These are phyloP conservation scores for Neofelis nebulosa DNA, from an alignment of 2,113 vertebrate genomes.

Conservation along the genomic window DNA sequence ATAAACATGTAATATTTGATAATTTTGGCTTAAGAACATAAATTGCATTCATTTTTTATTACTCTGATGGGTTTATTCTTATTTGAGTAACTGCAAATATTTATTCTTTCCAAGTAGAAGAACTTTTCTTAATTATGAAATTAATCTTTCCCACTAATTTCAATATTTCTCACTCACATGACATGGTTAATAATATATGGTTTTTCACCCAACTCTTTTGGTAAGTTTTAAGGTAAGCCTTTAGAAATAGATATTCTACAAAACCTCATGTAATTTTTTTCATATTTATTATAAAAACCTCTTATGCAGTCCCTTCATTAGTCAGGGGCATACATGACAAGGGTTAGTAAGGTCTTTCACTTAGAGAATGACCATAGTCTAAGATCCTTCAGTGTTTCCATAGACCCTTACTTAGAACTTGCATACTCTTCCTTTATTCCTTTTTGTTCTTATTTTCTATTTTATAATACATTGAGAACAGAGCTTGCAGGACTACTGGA, in stretches of 20 bases:
- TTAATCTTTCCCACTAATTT: not conserved
- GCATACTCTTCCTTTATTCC: not conserved
- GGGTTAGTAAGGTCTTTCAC: not conserved
- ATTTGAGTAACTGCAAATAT: not conserved
- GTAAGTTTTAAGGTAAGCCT: constrained; percentile 2
- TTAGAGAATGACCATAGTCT: not conserved
- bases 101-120: not conserved
- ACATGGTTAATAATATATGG: not conserved
- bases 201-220: not conserved
- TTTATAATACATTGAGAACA: not conserved
- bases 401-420: not conserved
- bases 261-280: not conserved
- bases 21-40: not conserved
- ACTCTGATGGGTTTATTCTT: not conserved
- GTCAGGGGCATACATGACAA: not conserved
- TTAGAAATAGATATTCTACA: not conserved
- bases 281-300: not conserved
- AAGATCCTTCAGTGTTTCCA: not conserved
- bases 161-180: not conserved
- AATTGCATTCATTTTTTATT: not conserved
- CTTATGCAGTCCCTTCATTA: not conserved
- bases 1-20: not conserved
- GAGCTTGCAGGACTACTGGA: not conserved
- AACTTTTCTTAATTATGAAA: not conserved
- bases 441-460: not conserved